phyloP scores from a whole-genome alignment of 2,113 vertebrate species.

The Plotosus lineatus region DNA sequence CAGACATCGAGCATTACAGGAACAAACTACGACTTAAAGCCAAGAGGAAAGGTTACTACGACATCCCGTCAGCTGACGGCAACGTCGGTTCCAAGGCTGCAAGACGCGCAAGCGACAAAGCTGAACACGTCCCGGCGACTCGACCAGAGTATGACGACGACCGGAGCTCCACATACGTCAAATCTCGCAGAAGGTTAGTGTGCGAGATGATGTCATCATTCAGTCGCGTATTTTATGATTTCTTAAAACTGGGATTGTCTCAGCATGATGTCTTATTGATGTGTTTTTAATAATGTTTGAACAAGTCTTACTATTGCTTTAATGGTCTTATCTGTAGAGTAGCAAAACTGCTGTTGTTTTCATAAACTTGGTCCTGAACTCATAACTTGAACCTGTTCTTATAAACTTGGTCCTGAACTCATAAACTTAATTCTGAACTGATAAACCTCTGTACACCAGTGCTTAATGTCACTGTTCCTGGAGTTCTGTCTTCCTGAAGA shows the following conservation, averaged over 20 bases:
- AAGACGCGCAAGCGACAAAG: constrained; percentile 77
- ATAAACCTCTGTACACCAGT: no score
- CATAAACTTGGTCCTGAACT: not conserved
- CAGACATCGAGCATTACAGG: constrained; percentile 97
- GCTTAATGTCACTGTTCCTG: no score
- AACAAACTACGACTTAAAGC: constrained; percentile 97
- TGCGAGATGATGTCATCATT: not conserved
- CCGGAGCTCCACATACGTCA: constrained; percentile 82
- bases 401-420: no score
- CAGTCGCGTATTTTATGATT: not conserved
- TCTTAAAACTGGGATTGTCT: not conserved
- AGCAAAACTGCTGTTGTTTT: not conserved
- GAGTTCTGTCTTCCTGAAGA: no score
- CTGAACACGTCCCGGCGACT: constrained; percentile 72
- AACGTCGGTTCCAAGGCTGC: constrained; percentile 70
- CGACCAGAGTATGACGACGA: constrained; percentile 86
- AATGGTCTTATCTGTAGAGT: not conserved
- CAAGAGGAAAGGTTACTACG: constrained; percentile 95
- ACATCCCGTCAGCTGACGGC: constrained; percentile 83
- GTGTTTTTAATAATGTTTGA: not conserved
- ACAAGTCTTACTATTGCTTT: not conserved
- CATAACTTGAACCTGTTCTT: no score
- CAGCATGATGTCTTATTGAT: not conserved
- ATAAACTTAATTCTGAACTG: no score
- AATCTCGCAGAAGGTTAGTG: constrained; percentile 87